Percentiles rank a stretch among this genome's conserved stretches.
These are phyloP conservation scores for Hassar affinis DNA, from an alignment of 2,113 vertebrate species.

Conservation along the genomic window DNA sequence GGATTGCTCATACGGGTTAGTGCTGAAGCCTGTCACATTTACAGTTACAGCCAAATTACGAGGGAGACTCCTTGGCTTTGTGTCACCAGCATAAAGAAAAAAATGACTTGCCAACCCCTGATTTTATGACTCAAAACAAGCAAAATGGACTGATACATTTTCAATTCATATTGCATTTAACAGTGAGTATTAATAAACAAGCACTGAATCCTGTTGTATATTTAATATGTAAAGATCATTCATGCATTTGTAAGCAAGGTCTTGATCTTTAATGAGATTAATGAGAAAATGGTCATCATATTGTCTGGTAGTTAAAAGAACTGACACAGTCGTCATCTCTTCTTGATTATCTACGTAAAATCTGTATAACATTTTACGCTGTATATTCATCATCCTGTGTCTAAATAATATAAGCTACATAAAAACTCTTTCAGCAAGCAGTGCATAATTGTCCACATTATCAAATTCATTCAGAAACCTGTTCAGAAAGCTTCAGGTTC, in stretches of 20 bases:
- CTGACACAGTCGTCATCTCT: slow-evolving; percentile 1
- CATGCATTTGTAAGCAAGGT: slow-evolving; percentile 39
- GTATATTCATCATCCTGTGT: slow-evolving; percentile 10
- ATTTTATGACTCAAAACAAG: slow-evolving; percentile 61
- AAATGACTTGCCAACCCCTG: background rate
- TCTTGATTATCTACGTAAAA: background rate
- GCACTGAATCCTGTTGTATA: slow-evolving; percentile 66
- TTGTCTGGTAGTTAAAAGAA: slow-evolving; percentile 4
- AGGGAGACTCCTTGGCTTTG: slow-evolving; percentile 68
- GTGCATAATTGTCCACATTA: background rate
- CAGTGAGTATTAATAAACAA: slow-evolving; percentile 66
- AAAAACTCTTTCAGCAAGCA: background rate
- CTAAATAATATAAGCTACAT: slow-evolving; percentile 12
- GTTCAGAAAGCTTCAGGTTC: slow-evolving; percentile 32
- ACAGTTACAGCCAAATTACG: slow-evolving; percentile 68
- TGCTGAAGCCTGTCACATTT: slow-evolving; percentile 73
- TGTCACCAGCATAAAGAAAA: slow-evolving; percentile 70
- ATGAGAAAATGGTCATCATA: background rate
- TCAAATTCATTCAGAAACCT: slow-evolving; percentile 30
- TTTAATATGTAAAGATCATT: slow-evolving; percentile 71
- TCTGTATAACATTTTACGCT: background rate
- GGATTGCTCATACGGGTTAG: slow-evolving; percentile 75
- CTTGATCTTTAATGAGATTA: background rate
- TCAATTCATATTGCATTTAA: slow-evolving; percentile 58
- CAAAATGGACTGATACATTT: slow-evolving; percentile 54